Percentiles rank a stretch among this genome's conserved stretches.
Conservation (phyloP, 2,888 invertebrate species). For the Sipha maydis region DNA sequence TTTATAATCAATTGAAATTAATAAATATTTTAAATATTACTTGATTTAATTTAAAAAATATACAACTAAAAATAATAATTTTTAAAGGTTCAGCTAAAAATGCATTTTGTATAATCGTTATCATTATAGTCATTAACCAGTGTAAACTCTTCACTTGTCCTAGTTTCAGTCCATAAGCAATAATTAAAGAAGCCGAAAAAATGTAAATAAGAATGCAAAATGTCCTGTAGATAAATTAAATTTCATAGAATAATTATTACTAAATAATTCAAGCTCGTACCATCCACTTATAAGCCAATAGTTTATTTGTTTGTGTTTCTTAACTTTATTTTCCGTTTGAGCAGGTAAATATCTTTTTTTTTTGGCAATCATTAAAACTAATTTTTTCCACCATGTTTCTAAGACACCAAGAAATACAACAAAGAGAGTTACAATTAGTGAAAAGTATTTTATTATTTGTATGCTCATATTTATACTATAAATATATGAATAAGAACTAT, state of each 20-base stretch:
- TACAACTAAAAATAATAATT: conserved; percentile 8
- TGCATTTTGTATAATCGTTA: neutral
- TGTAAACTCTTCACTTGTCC: conserved; percentile 37
- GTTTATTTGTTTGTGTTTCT: neutral
- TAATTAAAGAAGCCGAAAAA: neutral
- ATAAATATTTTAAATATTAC: neutral
- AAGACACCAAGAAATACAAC: neutral
- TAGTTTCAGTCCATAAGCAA: conserved; percentile 24
- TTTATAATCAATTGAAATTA: neutral
- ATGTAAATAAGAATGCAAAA: neutral
- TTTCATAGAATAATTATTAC: neutral
- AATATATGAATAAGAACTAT: too few relatives aligned
- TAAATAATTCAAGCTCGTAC: neutral
- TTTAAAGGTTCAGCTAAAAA: conserved; percentile 4
- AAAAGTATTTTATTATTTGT: neutral
- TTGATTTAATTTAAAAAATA: conserved; percentile 1
- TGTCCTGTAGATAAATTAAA: neutral
- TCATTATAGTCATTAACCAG: conserved; percentile 34
- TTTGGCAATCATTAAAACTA: neutral
- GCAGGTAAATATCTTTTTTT: neutral
- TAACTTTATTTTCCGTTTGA: neutral
- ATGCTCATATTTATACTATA: neutral
- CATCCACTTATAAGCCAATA: conserved; percentile 37
- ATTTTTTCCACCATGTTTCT: conserved; percentile 10
- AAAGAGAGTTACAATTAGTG: neutral